phyloP scores from a whole-genome alignment of 2,113 vertebrate genomes.

The Alethe castanea region DNA sequence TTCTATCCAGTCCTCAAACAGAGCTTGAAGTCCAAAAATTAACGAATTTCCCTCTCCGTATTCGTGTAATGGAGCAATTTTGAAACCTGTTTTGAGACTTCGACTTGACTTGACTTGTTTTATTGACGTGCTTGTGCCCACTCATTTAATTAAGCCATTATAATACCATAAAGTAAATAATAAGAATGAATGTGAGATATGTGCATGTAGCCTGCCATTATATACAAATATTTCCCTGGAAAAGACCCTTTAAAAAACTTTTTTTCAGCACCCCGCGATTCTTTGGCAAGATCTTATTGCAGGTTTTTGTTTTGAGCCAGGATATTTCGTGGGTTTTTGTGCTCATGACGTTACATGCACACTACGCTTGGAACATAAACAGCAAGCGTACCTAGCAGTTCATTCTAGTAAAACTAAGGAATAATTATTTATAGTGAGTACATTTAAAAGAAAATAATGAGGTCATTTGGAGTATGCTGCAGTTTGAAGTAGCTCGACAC shows the following conservation, averaged over 20 bases:
- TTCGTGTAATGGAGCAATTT: conserved; percentile 48
- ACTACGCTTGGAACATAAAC: conserved; percentile 31
- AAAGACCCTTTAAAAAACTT: background rate
- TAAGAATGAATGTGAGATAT: conserved; percentile 55
- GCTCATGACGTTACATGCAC: background rate
- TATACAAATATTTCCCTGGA: background rate
- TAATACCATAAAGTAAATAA: conserved; percentile 61
- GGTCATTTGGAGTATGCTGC: conserved; percentile 68
- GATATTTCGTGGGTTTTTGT: background rate
- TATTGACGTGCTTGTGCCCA: conserved; percentile 62
- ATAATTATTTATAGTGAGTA: conserved; percentile 76
- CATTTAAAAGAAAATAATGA: conserved; percentile 77
- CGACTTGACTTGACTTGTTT: conserved; percentile 65
- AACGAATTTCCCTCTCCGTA: conserved; percentile 29
- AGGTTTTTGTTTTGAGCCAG: conserved; percentile 37
- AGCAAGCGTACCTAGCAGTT: conserved; percentile 57
- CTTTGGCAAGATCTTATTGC: background rate
- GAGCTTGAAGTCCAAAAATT: background rate
- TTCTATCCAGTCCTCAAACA: background rate
- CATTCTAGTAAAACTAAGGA: conserved; percentile 62
- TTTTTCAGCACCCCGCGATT: background rate
- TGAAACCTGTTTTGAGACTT: conserved; percentile 59
- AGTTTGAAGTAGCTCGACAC: conserved; percentile 70
- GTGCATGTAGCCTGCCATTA: conserved; percentile 22
- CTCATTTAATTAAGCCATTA: conserved; percentile 66